These are phyloP conservation scores for Paracanthobrama guichenoti DNA, from an alignment of 2,113 vertebrate species.

Conservation along the genomic window DNA sequence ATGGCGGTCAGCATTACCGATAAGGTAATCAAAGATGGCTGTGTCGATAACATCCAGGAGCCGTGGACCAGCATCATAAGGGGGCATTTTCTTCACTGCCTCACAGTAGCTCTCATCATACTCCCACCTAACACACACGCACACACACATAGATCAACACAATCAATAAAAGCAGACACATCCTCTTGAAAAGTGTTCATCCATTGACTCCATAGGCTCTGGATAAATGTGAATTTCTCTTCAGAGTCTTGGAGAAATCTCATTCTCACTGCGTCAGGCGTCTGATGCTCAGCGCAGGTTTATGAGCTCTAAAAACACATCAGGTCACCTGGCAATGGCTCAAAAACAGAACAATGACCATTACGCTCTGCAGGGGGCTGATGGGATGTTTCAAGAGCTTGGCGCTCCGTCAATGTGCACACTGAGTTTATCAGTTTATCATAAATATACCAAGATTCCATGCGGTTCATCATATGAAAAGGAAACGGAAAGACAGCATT, in stretches of 20 bases:
- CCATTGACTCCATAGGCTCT: not conserved
- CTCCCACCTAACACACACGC: constrained; percentile 84
- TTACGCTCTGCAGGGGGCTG: not conserved
- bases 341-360: not conserved
- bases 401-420: not conserved
- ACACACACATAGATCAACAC: constrained; percentile 4
- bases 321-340: not conserved
- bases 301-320: too few species aligned
- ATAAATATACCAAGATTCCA: not conserved
- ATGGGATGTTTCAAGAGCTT: not conserved
- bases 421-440: not conserved
- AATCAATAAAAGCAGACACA: not conserved
- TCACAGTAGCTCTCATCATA: constrained; percentile 98
- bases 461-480: not conserved
- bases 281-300: too few species aligned
- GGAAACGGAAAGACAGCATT: not conserved
- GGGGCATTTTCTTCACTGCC: constrained; percentile 96
- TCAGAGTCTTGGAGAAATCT: not conserved
- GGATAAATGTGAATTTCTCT: not conserved
- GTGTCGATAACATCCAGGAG: constrained; percentile 96
- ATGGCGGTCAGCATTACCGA: constrained; percentile 96
- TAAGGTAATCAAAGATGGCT: constrained; percentile 92
- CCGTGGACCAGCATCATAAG: constrained; percentile 91
- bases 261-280: not conserved
- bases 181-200: not conserved